Conservation (phyloP, 2,797 vertebrate species). For the Fistularia tabacaria region DNA sequence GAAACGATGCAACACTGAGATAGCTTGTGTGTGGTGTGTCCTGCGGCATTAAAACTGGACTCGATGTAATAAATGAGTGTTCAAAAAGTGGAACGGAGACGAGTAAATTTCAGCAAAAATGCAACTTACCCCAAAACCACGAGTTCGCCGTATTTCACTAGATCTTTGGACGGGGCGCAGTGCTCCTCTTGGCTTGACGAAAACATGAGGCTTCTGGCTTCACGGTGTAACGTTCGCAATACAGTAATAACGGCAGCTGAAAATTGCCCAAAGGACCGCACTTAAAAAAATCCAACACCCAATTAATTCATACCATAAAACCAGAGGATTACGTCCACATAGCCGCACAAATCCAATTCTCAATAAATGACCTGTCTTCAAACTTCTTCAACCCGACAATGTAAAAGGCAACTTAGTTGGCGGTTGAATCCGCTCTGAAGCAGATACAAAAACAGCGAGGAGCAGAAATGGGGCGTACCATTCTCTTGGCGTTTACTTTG, state of each 20-base stretch:
- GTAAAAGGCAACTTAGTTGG: constrained; percentile 69
- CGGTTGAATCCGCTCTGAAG: constrained; percentile 68
- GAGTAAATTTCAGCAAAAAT: neutral
- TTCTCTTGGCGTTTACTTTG: constrained; percentile 62
- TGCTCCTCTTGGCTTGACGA: constrained; percentile 89
- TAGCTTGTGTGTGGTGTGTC: too few relatives aligned
- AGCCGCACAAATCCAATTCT: constrained; percentile 3
- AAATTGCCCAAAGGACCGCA: constrained; percentile 39
- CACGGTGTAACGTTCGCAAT: constrained; percentile 47
- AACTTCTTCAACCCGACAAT: constrained; percentile 59
- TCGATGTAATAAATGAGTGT: neutral
- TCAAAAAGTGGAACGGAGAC: neutral
- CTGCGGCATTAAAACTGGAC: neutral
- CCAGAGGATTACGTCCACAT: neutral
- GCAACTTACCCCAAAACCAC: constrained; percentile 91
- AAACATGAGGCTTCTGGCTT: constrained; percentile 84
- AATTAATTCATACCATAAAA: constrained; percentile 49
- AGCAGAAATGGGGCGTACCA: constrained; percentile 75
- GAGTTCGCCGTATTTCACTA: constrained; percentile 93
- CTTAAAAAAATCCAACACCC: constrained; percentile 48
- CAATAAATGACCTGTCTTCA: constrained; percentile 1
- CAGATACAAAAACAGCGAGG: constrained; percentile 74
- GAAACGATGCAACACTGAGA: neutral
- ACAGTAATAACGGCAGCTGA: constrained; percentile 50
- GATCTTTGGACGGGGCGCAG: constrained; percentile 90